phyloP scores from a whole-genome alignment of 2,888 invertebrate genomes.

The Andrena chrysosceles region DNA sequence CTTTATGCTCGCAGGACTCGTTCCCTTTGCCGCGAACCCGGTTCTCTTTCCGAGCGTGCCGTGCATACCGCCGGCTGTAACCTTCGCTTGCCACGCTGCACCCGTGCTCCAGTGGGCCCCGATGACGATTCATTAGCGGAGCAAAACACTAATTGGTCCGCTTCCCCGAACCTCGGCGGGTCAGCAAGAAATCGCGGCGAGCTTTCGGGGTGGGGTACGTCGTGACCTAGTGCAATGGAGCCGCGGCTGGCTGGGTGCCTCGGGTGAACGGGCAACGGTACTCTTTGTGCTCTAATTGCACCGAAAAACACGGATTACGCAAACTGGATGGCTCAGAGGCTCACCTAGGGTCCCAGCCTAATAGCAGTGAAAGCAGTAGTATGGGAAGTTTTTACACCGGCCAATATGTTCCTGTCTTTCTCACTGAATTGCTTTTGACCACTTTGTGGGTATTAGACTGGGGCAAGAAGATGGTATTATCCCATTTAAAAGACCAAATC shows the following conservation, averaged over 20 bases:
- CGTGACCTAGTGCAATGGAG: constrained; percentile 67
- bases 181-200: constrained; percentile 61
- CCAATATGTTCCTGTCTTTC: too few relatives aligned
- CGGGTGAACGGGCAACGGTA: constrained; percentile 26
- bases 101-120: constrained; percentile 63
- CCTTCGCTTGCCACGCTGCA: constrained; percentile 54
- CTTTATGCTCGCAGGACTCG: constrained; percentile 69
- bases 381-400: too few relatives aligned
- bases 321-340: too few relatives aligned
- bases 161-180: constrained; percentile 70
- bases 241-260: neutral
- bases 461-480: too few relatives aligned
- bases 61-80: constrained; percentile 59
- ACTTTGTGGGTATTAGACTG: too few relatives aligned
- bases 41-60: constrained; percentile 59
- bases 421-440: too few relatives aligned
- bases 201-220: constrained; percentile 59
- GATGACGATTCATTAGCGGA: constrained; percentile 77
- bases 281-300: constrained; percentile 44
- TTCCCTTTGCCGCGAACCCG: constrained; percentile 55
- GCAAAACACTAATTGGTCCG: constrained; percentile 80
- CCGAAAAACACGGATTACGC: neutral
- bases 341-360: too few relatives aligned
- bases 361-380: too few relatives aligned
- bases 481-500: too few relatives aligned